phyloP scores from a whole-genome alignment of 92 coral and sea anemone species.

The Siderastrea siderea region DNA sequence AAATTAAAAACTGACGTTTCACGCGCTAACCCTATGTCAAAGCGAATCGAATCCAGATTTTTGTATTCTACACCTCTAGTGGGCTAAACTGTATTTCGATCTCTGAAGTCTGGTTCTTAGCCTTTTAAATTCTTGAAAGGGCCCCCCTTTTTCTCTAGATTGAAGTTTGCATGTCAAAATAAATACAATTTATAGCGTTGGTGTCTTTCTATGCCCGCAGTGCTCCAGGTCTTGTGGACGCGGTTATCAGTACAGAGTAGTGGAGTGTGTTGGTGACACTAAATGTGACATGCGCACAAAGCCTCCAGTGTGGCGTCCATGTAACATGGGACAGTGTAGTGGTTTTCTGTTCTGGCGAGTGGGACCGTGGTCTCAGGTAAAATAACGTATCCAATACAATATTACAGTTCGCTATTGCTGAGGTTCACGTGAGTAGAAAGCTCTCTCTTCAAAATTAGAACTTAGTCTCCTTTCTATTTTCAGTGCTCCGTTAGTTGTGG shows the following conservation, averaged over 20 bases:
- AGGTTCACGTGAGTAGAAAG: no score
- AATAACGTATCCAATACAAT: neutral
- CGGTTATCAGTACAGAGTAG: conserved; percentile 89
- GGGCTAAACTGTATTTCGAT: no score
- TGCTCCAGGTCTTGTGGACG: conserved; percentile 92
- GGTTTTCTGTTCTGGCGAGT: conserved; percentile 85
- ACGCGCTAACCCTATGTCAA: no score
- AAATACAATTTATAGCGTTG: neutral
- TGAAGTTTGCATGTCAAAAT: no score
- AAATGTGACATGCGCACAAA: conserved; percentile 82
- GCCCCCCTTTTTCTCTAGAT: no score
- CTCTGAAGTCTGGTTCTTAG: no score
- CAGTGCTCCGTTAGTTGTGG: conserved; percentile 92
- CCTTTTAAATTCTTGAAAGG: no score
- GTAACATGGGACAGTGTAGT: conserved; percentile 86
- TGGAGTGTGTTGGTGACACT: conserved; percentile 78
- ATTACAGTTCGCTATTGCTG: no score
- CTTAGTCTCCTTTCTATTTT: neutral
- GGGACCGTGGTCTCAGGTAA: conserved; percentile 93
- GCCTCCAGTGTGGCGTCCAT: conserved; percentile 88
- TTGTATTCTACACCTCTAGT: no score
- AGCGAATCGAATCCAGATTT: no score
- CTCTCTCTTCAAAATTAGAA: neutral
- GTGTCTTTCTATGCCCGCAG: conserved; percentile 36
- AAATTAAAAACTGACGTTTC: no score